Evolutionary conservation across 1,140 invertebrate species (phyloP).

Genomic region (Doryteuthis pealeii): DNA sequence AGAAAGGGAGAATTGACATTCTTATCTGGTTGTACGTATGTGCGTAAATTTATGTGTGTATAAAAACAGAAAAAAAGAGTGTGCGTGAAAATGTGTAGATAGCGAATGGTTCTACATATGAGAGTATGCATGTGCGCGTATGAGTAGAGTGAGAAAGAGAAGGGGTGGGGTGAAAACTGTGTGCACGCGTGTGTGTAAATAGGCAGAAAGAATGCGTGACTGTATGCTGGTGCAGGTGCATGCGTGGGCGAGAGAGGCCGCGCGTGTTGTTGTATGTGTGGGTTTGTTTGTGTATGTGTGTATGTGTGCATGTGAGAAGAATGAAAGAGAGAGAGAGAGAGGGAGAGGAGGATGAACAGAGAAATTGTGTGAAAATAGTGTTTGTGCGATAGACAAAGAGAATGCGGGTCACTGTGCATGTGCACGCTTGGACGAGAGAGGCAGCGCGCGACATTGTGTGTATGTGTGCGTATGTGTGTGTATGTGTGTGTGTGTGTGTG

Average conservation of each 20-base stretch:
- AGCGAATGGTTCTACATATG: too few species aligned
- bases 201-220: neutral
- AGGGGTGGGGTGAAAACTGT: too few species aligned
- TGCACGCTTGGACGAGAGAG: neutral
- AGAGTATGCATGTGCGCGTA: too few species aligned
- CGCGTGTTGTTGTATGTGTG: neutral
- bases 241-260: neutral
- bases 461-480: neutral
- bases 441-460: neutral
- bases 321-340: neutral
- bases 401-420: neutral
- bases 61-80: too few species aligned
- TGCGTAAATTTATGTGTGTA: neutral
- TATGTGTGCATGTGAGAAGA: neutral
- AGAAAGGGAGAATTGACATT: too few species aligned
- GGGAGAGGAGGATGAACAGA: neutral
- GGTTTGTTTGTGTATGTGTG: neutral
- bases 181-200: neutral
- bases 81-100: too few species aligned
- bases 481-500: neutral
- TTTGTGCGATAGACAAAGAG: neutral
- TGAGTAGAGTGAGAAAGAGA: too few species aligned
- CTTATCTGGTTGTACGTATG: neutral
- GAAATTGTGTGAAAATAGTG: neutral
- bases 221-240: neutral